Base-by-base conservation (phyloP, 2,113 vertebrate species). In the Strix uralensis region DNA sequence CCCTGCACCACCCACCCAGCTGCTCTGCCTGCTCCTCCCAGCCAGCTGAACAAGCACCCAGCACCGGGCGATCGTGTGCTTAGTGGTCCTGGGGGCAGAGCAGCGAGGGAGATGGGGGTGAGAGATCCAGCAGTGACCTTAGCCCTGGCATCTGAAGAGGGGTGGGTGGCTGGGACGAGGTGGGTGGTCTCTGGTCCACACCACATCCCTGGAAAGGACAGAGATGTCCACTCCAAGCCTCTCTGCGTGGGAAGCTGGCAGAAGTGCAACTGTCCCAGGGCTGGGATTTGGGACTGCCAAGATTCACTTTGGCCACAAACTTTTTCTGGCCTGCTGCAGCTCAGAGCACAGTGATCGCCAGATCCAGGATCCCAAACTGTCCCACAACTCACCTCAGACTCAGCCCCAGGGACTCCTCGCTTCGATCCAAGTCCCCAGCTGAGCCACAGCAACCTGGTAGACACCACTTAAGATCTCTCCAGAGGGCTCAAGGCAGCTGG, bases 181-280 rank as follows among this genome's bases (percentile, higher is more conserved):
- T 71, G 91, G 94, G 97, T 94, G 95, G 97, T 73, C 93, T 88
- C 42, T 36, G 44, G 11, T 79, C 47, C 81, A 86, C 46, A 55
- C 5, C 9, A 3, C 30, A 47, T 29, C 58, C 11, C 65, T n/a
- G 40, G 80, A 51, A 92, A 83, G 59, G 55, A 20, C 69, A 74
- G 40, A 67, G 81, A n/a, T 62, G 44, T 81, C 58, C 7, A 29
- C 65, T 25, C 36, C 1, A 1, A 78, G 44, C 15, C 23, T 71
- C 34, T 18, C 19, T 29, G 74, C 2, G 10, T 15, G 40, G 72
- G 88, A 70, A 79, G 12, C 61, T 85, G 73, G 58, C 66, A n/a
- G 67, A 61, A 74, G 5, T 8, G 8, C 62, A 54, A 72, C 34
- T 10, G 11, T 15, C 62, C 34, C 54, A 49, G 52, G 71, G 32